Conservation (phyloP, 2,113 vertebrate genomes). For the Canis aureus region DNA sequence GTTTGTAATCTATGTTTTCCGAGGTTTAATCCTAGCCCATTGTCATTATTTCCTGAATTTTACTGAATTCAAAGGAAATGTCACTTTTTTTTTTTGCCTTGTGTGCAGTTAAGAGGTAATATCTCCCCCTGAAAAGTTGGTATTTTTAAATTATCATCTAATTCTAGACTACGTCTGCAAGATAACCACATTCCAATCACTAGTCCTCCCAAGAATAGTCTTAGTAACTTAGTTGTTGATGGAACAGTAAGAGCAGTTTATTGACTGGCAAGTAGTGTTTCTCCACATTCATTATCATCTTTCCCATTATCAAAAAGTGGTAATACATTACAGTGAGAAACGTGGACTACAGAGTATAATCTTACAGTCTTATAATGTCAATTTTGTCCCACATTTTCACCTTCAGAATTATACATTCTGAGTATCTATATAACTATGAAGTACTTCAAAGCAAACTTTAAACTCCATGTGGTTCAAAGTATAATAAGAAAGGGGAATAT, state of each 20-base stretch:
- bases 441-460: not conserved
- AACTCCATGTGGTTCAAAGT: not conserved
- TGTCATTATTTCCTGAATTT: conserved; percentile 8
- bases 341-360: not conserved
- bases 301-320: not conserved
- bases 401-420: not conserved
- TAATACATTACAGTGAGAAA: not conserved
- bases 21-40: not conserved
- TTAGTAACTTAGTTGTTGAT: not conserved
- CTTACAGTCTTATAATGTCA: not conserved
- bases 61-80: conserved; percentile 3
- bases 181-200: not conserved
- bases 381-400: not conserved
- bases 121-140: not conserved
- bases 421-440: not conserved
- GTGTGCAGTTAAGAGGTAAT: not conserved
- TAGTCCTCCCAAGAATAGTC: not conserved
- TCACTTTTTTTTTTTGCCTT: not conserved
- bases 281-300: not conserved
- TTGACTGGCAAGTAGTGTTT: not conserved
- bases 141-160: not conserved
- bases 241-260: not conserved
- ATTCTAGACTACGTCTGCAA: not conserved
- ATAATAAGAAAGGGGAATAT: not conserved
- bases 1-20: not conserved